A percentile compares a stretch with the other conserved stretches of the same genome.
Conservation (phyloP, 2,797 vertebrate species). For the Macroramphosus scolopax region DNA sequence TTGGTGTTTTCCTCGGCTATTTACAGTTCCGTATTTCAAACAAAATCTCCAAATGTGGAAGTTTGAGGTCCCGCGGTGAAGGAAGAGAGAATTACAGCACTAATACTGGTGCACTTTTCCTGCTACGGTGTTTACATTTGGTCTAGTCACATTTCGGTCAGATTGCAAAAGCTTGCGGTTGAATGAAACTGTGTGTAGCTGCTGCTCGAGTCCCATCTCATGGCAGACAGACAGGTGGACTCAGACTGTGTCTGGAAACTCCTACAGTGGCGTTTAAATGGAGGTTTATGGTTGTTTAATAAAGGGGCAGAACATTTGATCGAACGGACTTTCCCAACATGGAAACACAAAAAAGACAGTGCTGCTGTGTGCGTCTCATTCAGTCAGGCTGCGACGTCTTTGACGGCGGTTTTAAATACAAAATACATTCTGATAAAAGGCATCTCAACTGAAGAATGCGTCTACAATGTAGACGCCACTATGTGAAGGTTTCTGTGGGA, state of each 20-base stretch:
- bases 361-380: constrained; percentile 27
- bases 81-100: constrained; percentile 58
- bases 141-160: constrained; percentile 65
- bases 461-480: too few species aligned
- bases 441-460: constrained; percentile 7
- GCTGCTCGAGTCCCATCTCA: constrained; percentile 46
- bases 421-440: constrained; percentile 4
- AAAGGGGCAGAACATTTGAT: constrained; percentile 43
- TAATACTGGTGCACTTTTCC: constrained; percentile 62
- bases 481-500: too few species aligned
- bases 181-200: constrained; percentile 61
- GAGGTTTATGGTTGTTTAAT: constrained; percentile 40
- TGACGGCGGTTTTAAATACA: constrained; percentile 24
- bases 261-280: constrained; percentile 43
- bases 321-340: constrained; percentile 42
- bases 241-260: constrained; percentile 68
- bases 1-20: constrained; percentile 67
- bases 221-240: constrained; percentile 75
- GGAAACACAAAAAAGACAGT: constrained; percentile 39
- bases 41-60: constrained; percentile 68
- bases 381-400: constrained; percentile 20
- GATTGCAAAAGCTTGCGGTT: constrained; percentile 62
- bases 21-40: constrained; percentile 73
- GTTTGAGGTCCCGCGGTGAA: constrained; percentile 63
- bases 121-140: constrained; percentile 57